Percentiles rank a stretch among this genome's conserved stretches.
phyloP scores from a whole-genome alignment of 2,888 invertebrate species.

The Zonitis immaculata region DNA sequence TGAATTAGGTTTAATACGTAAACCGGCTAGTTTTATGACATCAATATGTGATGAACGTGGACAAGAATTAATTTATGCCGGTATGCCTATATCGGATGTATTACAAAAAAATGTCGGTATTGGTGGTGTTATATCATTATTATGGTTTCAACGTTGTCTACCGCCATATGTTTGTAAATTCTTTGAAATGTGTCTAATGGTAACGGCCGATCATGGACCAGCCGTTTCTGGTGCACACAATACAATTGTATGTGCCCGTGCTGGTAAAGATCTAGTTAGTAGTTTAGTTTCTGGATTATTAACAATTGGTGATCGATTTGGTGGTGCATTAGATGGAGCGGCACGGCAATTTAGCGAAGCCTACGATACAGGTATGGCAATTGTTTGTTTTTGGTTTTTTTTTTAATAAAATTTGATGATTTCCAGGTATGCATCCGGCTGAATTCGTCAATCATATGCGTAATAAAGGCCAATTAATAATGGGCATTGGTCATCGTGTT shows the following conservation, averaged over 20 bases:
- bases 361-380: constrained; percentile 78
- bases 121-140: constrained; percentile 92
- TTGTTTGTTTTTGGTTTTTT: constrained; percentile 7
- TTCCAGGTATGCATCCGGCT: constrained; percentile 76
- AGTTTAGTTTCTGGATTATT: constrained; percentile 93
- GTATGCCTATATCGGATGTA: constrained; percentile 76
- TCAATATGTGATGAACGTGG: constrained; percentile 99
- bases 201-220: constrained; percentile 98
- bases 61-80: constrained; percentile 94
- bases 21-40: constrained; percentile 99
- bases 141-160: constrained; percentile 98
- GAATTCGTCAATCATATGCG: constrained; percentile 98
- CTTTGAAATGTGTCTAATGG: constrained; percentile 98
- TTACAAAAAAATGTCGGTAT: constrained; percentile 94
- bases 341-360: constrained; percentile 96
- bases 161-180: constrained; percentile 94
- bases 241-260: constrained; percentile 95
- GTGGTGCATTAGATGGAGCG: constrained; percentile 97
- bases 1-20: constrained; percentile 95
- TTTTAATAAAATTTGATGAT: constrained; percentile 5
- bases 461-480: constrained; percentile 94
- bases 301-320: constrained; percentile 98
- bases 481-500: constrained; percentile 96
- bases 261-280: constrained; percentile 98
- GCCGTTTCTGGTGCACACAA: constrained; percentile 99